A percentile compares a stretch with the other conserved stretches of the same genome.
phyloP scores from a whole-genome alignment of 1,140 invertebrate genomes.

The Macrotrachela quadricornifera region DNA sequence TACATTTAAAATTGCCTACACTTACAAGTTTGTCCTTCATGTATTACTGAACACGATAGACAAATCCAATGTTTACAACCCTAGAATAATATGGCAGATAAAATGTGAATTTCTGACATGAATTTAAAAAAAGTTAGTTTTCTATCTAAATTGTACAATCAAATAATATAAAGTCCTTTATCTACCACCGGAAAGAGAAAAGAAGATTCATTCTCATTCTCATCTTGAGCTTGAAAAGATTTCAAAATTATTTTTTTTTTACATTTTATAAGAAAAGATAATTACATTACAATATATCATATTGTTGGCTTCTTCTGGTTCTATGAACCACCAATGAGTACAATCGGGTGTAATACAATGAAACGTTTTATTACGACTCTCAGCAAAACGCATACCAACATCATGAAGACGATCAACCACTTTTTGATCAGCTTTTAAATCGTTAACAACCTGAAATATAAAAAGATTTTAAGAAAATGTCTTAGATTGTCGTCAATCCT shows the following conservation, averaged over 20 bases:
- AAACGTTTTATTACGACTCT: slow-evolving; percentile 44
- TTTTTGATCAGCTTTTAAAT: neutral
- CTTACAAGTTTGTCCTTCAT: slow-evolving; percentile 56
- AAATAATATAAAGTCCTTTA: too few relatives aligned
- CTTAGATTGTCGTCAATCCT: neutral
- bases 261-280: too few relatives aligned
- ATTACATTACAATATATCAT: slow-evolving; percentile 6
- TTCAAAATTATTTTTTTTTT: too few relatives aligned
- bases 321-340: slow-evolving; percentile 42
- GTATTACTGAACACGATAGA: slow-evolving; percentile 67
- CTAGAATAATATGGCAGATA: too few relatives aligned
- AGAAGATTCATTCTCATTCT: too few relatives aligned
- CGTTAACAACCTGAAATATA: neutral
- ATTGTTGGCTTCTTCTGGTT: slow-evolving; percentile 64
- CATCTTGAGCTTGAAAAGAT: too few relatives aligned
- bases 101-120: neutral
- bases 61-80: slow-evolving; percentile 61
- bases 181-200: too few relatives aligned
- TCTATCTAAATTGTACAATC: too few relatives aligned
- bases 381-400: neutral
- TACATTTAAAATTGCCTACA: too few relatives aligned
- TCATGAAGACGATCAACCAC: too few relatives aligned
- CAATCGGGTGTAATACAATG: slow-evolving; percentile 76
- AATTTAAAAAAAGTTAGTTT: too few relatives aligned
- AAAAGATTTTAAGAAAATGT: neutral